Base-by-base conservation (phyloP, 1,140 invertebrate species). In the Andricus grossulariae region DNA sequence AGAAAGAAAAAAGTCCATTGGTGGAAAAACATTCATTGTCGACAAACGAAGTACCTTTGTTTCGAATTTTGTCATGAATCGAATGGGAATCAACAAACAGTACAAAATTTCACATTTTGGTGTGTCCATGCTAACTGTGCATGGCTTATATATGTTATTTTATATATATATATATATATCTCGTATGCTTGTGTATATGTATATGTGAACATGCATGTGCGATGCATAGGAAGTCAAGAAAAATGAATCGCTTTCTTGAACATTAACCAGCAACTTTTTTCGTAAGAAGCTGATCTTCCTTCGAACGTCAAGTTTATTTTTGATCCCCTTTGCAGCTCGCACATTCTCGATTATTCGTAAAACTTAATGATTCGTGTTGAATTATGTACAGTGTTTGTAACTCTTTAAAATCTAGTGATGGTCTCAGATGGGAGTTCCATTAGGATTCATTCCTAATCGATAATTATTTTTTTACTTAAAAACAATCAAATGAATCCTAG, bases 331-430 rank as follows among this genome's bases (percentile, higher is more conserved):
- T 39, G 60, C 60, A 66, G n/a, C 0, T 66, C 13, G 25, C 60
- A n/a, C 60, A 66, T 39, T 32, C 25, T 66, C 39, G 39, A 66
- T 66, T 45, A 66, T 32, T 66, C 15, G 60, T 66, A 66, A 66
- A 66, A 66, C 60, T 66, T 66, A 32, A 32, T 60, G 60, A 66
- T 66, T 16, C 25, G 60, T 66, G 60, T 66, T 66, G 25, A 66
- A 66, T 39, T 66, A 66, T 66, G 25, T 66, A 66, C 60, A 66
- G 60, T 66, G 60, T 66, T 66, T 66, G 21, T 66, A 66, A 66
- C 25, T 66, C 32, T 66, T 66, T 66, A 66, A 66, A 66, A 66
- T 66, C 60, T 60, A 66, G 16, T 66, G 60, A 66, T 39, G 25
- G 25, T 39, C 39, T 32, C 60, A 66, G 25, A 16, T 16, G n/a